Percentiles rank a stretch among this genome's conserved stretches.
These are phyloP conservation scores for Falco berigora DNA, from an alignment of 2,797 vertebrate species.

Conservation along the genomic window DNA sequence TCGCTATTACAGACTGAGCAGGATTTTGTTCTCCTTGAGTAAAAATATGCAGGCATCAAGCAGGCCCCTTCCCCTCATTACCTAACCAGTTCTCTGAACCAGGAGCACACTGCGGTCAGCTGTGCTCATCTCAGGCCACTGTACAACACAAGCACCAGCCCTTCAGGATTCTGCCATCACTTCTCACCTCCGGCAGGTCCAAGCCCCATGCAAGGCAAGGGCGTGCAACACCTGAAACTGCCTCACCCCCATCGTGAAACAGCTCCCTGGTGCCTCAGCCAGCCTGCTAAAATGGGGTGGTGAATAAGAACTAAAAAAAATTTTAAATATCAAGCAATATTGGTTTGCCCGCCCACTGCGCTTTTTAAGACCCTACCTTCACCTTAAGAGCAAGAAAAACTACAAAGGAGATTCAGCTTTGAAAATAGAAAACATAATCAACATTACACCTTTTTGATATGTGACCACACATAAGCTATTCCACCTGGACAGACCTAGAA, in stretches of 20 bases:
- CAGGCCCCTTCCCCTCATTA: background rate
- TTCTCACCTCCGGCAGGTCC: background rate
- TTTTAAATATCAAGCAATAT: background rate
- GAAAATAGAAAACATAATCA: background rate
- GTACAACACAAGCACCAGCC: background rate
- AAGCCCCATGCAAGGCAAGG: background rate
- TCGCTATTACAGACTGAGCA: background rate
- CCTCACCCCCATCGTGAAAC: background rate
- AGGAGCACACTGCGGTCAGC: background rate
- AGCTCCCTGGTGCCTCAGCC: background rate
- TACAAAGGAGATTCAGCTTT: background rate
- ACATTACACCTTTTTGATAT: background rate
- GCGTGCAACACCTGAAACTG: background rate
- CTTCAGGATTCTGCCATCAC: background rate
- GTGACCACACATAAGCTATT: background rate
- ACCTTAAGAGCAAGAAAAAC: background rate
- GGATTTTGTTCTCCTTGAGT: background rate
- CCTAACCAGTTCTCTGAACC: background rate
- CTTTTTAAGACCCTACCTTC: background rate
- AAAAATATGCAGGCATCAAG: background rate
- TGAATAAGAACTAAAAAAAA: background rate
- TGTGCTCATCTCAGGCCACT: background rate
- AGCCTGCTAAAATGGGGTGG: background rate
- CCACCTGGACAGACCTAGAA: background rate
- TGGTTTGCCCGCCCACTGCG: background rate